Evolutionary conservation across 2,113 vertebrate species (phyloP).

Genomic region (Canis aureus): DNA sequence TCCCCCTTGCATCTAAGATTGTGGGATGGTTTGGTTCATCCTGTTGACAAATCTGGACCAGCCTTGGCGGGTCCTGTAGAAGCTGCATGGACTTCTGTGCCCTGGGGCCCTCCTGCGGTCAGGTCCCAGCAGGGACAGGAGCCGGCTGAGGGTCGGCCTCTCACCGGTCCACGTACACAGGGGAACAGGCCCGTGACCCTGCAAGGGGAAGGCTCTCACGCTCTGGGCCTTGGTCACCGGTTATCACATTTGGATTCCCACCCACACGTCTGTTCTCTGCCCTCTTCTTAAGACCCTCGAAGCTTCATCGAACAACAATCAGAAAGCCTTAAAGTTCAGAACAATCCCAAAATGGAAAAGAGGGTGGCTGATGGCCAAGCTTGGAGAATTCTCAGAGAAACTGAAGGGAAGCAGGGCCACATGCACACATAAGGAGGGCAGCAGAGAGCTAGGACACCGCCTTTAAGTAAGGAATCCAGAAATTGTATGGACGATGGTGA

Average conservation of each 20-base stretch:
- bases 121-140: neutral
- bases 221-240: rapidly evolving
- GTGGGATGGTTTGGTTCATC: neutral
- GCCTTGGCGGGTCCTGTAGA: neutral
- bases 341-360: neutral
- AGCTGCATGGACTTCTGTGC: neutral
- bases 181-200: neutral
- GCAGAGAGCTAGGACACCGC: rapidly evolving
- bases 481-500: neutral
- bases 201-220: rapidly evolving
- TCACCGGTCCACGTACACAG: neutral
- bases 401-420: neutral
- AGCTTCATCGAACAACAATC: neutral
- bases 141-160: too few relatives aligned
- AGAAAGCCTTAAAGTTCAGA: neutral
- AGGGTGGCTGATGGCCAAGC: neutral
- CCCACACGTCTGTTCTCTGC: neutral
- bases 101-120: neutral
- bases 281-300: neutral
- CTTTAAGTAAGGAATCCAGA: neutral
- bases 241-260: neutral
- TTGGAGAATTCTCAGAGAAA: neutral
- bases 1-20: neutral
- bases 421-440: neutral
- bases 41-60: neutral